Percentiles rank a stretch among this genome's conserved stretches.
Conservation (phyloP, 2,113 vertebrate genomes). For the Vimba vimba region DNA sequence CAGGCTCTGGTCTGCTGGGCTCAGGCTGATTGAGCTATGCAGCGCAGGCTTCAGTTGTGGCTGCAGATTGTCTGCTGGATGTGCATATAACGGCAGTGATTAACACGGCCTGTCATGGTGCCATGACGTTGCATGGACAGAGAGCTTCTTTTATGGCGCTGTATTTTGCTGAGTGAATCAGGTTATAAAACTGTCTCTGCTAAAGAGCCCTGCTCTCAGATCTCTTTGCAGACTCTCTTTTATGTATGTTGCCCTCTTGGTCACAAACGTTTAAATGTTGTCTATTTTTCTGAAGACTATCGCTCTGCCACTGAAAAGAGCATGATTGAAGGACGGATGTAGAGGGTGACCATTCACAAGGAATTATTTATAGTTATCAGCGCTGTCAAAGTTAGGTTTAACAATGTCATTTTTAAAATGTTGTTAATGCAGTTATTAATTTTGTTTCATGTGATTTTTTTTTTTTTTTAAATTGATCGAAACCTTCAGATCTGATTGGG, state of each 20-base stretch:
- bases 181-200: slow-evolving; percentile 49
- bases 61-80: slow-evolving; percentile 44
- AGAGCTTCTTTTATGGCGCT: slow-evolving; percentile 48
- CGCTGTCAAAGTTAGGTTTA: background rate
- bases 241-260: slow-evolving; percentile 18
- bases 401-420: background rate
- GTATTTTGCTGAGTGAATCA: slow-evolving; percentile 47
- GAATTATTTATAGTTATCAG: background rate
- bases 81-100: slow-evolving; percentile 49
- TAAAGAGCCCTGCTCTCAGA: slow-evolving; percentile 38
- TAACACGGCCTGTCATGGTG: slow-evolving; percentile 48
- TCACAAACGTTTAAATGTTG: background rate
- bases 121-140: slow-evolving; percentile 46
- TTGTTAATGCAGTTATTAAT: background rate
- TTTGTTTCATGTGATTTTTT: background rate
- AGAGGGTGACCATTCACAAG: background rate
- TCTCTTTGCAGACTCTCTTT: slow-evolving; percentile 14
- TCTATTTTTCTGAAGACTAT: background rate
- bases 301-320: background rate
- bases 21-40: slow-evolving; percentile 28
- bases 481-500: background rate
- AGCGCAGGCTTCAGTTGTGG: slow-evolving; percentile 33
- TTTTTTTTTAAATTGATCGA: background rate
- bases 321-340: background rate
- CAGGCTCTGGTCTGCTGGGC: slow-evolving; percentile 30